Evolutionary conservation across 2,113 vertebrate species (phyloP).

Genomic region (Paedocypris sp.): DNA sequence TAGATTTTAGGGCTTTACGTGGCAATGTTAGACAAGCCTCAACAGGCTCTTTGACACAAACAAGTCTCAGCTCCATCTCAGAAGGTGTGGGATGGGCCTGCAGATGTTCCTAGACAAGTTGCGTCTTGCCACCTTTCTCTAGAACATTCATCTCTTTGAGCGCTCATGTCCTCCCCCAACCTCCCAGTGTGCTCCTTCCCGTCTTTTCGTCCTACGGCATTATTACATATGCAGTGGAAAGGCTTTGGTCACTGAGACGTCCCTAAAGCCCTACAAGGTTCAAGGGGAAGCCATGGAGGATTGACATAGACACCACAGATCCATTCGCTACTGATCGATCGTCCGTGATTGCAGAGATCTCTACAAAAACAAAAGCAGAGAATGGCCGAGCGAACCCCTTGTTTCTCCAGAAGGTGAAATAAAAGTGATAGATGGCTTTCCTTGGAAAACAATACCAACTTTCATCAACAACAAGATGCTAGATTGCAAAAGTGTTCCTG

Average conservation of each 20-base stretch:
- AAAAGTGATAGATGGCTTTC: slow-evolving; percentile 1
- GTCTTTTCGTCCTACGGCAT: slow-evolving; percentile 69
- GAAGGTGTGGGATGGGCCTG: slow-evolving; percentile 80
- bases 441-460: background rate
- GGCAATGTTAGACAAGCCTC: slow-evolving; percentile 67
- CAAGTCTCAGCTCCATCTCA: slow-evolving; percentile 88
- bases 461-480: slow-evolving; percentile 5
- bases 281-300: slow-evolving; percentile 54
- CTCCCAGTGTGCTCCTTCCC: slow-evolving; percentile 57
- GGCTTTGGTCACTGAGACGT: slow-evolving; percentile 51
- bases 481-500: slow-evolving; percentile 36
- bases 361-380: background rate
- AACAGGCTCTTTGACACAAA: slow-evolving; percentile 85
- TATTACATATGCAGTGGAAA: slow-evolving; percentile 61
- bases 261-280: slow-evolving; percentile 52
- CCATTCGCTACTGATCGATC: no score
- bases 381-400: no score
- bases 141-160: slow-evolving; percentile 82
- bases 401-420: background rate
- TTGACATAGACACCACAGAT: slow-evolving; percentile 64
- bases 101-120: slow-evolving; percentile 93
- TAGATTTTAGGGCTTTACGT: slow-evolving; percentile 62
- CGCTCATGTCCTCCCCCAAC: slow-evolving; percentile 53
- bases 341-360: no score
- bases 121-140: slow-evolving; percentile 82